A percentile compares a stretch with the other conserved stretches of the same genome.
Evolutionary conservation across 2,888 invertebrate species (phyloP).

Genomic region (Melanostoma scalare): DNA sequence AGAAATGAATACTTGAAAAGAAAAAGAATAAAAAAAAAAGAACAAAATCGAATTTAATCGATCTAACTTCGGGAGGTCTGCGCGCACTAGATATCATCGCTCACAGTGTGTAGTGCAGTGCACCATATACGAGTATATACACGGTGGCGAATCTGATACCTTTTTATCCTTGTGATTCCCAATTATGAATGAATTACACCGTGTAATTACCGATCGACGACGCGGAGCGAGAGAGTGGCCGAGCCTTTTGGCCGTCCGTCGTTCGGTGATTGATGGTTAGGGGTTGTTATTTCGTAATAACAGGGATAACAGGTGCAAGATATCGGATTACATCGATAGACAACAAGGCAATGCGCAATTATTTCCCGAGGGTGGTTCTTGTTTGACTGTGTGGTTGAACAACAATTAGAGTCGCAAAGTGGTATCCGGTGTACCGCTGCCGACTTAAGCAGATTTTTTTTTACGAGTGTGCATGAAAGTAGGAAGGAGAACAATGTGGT

Average conservation of each 20-base stretch:
- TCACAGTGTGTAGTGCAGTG: background rate
- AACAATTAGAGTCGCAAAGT: conserved; percentile 72
- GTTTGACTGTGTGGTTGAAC: conserved; percentile 70
- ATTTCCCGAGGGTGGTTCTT: conserved; percentile 67
- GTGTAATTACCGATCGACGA: conserved; percentile 66
- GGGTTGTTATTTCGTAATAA: conserved; percentile 68
- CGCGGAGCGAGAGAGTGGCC: background rate
- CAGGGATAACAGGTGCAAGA: conserved; percentile 72
- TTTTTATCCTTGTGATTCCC: conserved; percentile 67
- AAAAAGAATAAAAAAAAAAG: background rate
- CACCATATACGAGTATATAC: background rate
- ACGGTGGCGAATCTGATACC: conserved; percentile 53
- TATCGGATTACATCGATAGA: conserved; percentile 59
- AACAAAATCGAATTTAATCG: conserved; percentile 66
- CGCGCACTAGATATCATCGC: conserved; percentile 30
- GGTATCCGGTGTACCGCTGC: conserved; percentile 64
- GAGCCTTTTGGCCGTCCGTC: conserved; percentile 1
- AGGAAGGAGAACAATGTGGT: conserved; percentile 40
- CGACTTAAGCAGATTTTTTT: conserved; percentile 28
- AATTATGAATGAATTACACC: conserved; percentile 72
- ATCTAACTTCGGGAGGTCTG: conserved; percentile 70
- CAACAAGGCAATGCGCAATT: conserved; percentile 60
- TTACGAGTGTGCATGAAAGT: background rate
- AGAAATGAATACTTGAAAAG: background rate
- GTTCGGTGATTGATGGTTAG: conserved; percentile 69